Percentiles rank a stretch among this genome's conserved stretches.
Conservation (phyloP, 92 coral and sea anemone species). For the Paragorgia papillata region DNA sequence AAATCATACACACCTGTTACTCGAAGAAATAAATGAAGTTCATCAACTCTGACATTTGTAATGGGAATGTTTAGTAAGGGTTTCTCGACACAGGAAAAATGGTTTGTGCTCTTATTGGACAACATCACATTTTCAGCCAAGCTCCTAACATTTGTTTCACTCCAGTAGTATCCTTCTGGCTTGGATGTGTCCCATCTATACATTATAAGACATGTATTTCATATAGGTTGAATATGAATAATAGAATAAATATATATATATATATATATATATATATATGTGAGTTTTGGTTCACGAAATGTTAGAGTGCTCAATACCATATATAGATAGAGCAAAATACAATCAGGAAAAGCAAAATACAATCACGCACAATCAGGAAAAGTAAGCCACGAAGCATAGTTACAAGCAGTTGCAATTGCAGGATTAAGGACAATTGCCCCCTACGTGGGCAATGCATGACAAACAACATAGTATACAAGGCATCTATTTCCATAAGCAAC, state of each 20-base stretch:
- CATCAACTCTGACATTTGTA: conserved; percentile 49
- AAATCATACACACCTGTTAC: conserved; percentile 43
- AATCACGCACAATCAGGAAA: no score
- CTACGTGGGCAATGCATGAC: no score
- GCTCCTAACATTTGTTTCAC: conserved; percentile 4
- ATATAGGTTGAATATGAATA: neutral
- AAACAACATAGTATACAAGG: no score
- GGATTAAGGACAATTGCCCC: no score
- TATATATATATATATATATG: neutral
- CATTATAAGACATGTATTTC: neutral
- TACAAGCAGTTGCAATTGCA: no score
- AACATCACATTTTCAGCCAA: conserved; percentile 28
- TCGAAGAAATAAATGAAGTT: conserved; percentile 49
- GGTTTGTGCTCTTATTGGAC: conserved; percentile 26
- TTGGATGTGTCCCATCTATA: conserved; percentile 56
- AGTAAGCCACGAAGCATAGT: no score
- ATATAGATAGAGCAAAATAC: no score
- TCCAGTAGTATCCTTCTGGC: conserved; percentile 48
- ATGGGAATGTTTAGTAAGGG: conserved; percentile 50
- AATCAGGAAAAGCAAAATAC: no score
- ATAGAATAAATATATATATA: neutral
- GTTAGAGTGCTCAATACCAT: no score
- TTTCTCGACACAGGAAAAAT: conserved; percentile 37
- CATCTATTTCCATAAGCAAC: no score
- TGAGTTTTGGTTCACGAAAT: no score